Base-by-base conservation (phyloP, 2,888 invertebrate species). In the Clivina fossor region DNA sequence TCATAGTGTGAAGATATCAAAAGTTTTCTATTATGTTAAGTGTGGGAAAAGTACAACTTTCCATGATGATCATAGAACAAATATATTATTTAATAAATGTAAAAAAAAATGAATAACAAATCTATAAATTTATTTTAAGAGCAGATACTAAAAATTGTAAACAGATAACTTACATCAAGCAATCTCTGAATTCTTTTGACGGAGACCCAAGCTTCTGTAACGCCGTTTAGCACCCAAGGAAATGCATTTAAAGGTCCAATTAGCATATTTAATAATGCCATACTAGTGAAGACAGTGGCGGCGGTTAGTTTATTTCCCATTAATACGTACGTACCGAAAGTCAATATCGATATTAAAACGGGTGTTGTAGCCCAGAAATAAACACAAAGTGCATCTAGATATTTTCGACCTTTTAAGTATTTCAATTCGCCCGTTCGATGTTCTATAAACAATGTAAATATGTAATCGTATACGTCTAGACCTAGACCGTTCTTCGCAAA, bases 281-380 rank as follows among this genome's bases (percentile, higher is more conserved):
- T 85, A 61, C 90, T 90, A 0, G 98, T 97, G 68, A 98, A 99
- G 61, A 88, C 93, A 51, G 88, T 93, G 16, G 95, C 88, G 2
- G 97, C 94, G 40, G 87, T 87, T 7, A 98, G 78, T 41, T 82
- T 76, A 76, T 88, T 80, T 57, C 93, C 87, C 62, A 90, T 69
- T n/a, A 88, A 71, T 19, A 86, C 84, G 66, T 90, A 92, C 4
- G 87, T 84, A 9, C 84, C 82, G 66, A 94, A 88, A 0, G 93
- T 93, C 7, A 93, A 76, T 56, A 93, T 82, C 2, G 92, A 87
- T 65, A 93, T 91, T 15, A 93, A 71, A 19, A 97, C 91, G 0
- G 98, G 98, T 4, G 97, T 97, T 1, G 94, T 93, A 0, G 98
- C 98, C 98, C 98, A 99, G 72, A 99, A 89, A 71, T 93, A 98